A percentile compares a stretch with the other conserved stretches of the same genome.
Evolutionary conservation across 1,140 invertebrate genomes (phyloP).

Genomic region (Macrosteles quadrilineatus): DNA sequence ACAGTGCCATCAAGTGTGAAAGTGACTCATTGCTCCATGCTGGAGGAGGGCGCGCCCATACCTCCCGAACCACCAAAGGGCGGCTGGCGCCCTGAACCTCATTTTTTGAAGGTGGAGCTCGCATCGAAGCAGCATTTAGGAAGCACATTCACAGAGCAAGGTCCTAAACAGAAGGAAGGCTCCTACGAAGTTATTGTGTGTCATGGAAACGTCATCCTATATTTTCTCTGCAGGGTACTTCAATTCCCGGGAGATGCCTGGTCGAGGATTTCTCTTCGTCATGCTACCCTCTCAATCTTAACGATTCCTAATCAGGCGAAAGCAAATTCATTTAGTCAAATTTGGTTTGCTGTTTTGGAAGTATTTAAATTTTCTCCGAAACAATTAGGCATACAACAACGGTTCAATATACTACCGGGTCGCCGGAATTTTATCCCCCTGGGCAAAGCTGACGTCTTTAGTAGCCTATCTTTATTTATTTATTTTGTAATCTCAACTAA

Average conservation of each 20-base stretch:
- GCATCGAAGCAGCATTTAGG: conserved; percentile 96
- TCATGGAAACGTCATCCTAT: conserved; percentile 98
- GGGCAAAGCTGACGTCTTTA: too few relatives aligned
- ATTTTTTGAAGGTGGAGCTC: conserved; percentile 87
- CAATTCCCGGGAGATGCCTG: conserved; percentile 97
- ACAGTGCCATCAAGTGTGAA: conserved; percentile 51
- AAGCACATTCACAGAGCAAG: conserved; percentile 92
- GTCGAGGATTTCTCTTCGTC: conserved; percentile 87
- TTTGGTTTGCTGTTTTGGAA: too few relatives aligned
- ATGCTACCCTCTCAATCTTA: conserved; percentile 93
- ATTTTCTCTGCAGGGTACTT: conserved; percentile 96
- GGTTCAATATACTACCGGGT: too few relatives aligned
- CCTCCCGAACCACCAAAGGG: conserved; percentile 90
- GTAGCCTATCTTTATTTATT: too few relatives aligned
- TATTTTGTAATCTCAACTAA: too few relatives aligned
- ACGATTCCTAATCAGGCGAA: too few relatives aligned
- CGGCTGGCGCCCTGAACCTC: conserved; percentile 80
- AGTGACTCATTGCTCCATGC: conserved; percentile 65
- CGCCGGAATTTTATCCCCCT: too few relatives aligned
- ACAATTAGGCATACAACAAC: too few relatives aligned
- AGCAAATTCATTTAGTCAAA: too few relatives aligned
- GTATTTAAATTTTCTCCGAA: too few relatives aligned
- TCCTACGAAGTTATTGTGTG: conserved; percentile 93
- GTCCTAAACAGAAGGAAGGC: conserved; percentile 76
- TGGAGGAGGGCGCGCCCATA: conserved; percentile 94